Conservation (phyloP, 1,140 invertebrate genomes). For the Lepidurus arcticus region DNA sequence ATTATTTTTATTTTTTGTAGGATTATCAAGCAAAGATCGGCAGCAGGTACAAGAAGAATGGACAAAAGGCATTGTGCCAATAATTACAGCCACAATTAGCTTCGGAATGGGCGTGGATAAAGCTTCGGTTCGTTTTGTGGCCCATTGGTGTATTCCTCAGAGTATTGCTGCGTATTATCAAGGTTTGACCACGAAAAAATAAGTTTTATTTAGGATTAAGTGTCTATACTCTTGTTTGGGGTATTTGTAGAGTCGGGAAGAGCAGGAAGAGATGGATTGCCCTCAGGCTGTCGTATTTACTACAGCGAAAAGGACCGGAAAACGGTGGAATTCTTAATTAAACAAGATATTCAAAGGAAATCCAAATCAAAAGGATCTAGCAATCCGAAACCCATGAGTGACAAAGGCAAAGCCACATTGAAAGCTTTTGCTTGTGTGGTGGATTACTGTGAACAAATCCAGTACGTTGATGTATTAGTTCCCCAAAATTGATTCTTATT, state of each 20-base stretch:
- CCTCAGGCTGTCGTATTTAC: conserved; percentile 56
- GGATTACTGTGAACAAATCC: conserved; percentile 64
- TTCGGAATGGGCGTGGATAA: conserved; percentile 75
- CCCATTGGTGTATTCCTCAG: conserved; percentile 88
- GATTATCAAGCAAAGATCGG: conserved; percentile 51
- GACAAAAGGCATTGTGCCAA: conserved; percentile 57
- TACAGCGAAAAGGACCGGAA: conserved; percentile 71
- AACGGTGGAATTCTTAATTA: conserved; percentile 71
- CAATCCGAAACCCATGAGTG: conserved; percentile 42
- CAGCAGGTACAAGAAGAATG: conserved; percentile 56
- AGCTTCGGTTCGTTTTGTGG: conserved; percentile 69
- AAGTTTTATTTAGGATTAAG: conserved; percentile 45
- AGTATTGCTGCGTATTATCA: conserved; percentile 59
- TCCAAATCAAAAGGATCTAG: conserved; percentile 43
- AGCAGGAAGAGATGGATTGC: conserved; percentile 56
- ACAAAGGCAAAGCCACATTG: conserved; percentile 55
- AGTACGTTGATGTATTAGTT: conserved; percentile 44
- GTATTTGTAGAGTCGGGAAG: conserved; percentile 48
- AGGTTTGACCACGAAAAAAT: conserved; percentile 55
- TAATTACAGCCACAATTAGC: conserved; percentile 59
- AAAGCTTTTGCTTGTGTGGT: conserved; percentile 70
- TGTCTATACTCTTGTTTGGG: conserved; percentile 43
- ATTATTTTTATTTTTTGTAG: conserved; percentile 37
- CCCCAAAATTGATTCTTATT: conserved; percentile 29
- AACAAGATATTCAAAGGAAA: conserved; percentile 55